Conservation (phyloP, 2,113 vertebrate genomes). For the Gorsachius goisagi region DNA sequence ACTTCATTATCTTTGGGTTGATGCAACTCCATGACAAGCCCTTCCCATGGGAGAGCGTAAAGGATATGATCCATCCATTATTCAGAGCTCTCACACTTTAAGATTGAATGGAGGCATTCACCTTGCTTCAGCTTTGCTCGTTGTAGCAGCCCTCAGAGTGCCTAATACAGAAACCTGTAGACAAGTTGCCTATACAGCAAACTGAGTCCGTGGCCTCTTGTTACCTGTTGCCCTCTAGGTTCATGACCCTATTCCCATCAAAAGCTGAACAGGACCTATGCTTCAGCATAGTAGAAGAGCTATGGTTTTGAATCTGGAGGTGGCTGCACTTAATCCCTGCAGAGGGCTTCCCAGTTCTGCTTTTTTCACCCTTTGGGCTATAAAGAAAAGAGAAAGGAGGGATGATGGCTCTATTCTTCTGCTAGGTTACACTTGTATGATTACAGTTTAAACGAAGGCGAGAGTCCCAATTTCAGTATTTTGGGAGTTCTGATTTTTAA, state of each 20-base stretch:
- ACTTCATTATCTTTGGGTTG: neutral
- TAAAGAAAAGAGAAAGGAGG: neutral
- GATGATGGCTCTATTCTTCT: neutral
- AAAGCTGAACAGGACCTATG: neutral
- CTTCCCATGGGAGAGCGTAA: neutral
- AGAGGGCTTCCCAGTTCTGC: neutral
- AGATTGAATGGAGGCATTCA: neutral
- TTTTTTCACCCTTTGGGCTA: neutral
- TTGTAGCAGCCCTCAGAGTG: neutral
- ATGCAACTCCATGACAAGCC: neutral
- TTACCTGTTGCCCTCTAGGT: neutral
- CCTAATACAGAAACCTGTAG: neutral
- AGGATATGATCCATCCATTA: neutral
- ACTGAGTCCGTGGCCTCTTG: neutral
- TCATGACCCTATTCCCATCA: neutral
- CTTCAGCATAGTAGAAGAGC: neutral
- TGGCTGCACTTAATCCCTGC: neutral
- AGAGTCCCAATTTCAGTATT: neutral
- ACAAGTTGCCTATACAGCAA: neutral
- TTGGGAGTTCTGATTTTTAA: neutral
- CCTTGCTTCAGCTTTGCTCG: neutral
- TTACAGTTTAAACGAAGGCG: neutral
- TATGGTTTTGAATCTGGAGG: neutral
- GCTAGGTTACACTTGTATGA: neutral
- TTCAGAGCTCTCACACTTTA: neutral